Evolutionary conservation across 2,888 invertebrate species (phyloP).

Genomic region (Leptopterna dolabrata): DNA sequence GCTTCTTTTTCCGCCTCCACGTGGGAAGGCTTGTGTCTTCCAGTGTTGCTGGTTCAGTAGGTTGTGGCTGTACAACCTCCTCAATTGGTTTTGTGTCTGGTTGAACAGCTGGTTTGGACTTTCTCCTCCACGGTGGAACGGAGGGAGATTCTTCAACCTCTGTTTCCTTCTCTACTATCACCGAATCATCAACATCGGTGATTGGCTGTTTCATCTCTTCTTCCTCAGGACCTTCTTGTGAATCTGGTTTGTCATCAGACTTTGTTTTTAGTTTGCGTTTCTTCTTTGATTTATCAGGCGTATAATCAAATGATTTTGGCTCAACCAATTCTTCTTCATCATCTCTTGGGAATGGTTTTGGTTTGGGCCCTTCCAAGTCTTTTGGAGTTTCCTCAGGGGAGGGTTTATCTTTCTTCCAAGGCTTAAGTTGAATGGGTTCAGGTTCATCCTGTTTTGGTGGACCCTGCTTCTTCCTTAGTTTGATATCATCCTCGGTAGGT

Average conservation of each 20-base stretch:
- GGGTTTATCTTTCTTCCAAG: conserved; percentile 65
- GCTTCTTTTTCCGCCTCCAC: conserved; percentile 55
- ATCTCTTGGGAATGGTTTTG: conserved; percentile 49
- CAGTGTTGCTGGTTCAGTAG: not conserved
- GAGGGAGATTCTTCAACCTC: conserved; percentile 6
- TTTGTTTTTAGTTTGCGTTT: conserved; percentile 48
- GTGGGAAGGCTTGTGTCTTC: not conserved
- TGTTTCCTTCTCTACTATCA: not conserved
- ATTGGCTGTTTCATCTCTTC: conserved; percentile 47
- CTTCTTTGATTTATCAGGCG: conserved; percentile 53
- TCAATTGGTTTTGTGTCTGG: conserved; percentile 11
- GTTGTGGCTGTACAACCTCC: conserved; percentile 40
- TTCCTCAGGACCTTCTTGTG: conserved; percentile 44
- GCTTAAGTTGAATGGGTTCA: conserved; percentile 66
- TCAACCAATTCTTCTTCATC: conserved; percentile 61
- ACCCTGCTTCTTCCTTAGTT: conserved; percentile 67
- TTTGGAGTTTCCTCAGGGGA: conserved; percentile 64
- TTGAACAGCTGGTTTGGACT: not conserved
- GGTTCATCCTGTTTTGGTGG: conserved; percentile 66
- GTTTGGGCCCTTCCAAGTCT: conserved; percentile 60
- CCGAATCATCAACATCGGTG: conserved; percentile 44
- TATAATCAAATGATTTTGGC: conserved; percentile 61
- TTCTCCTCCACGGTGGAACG: conserved; percentile 20
- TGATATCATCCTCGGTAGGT: conserved; percentile 64
- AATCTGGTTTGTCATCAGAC: conserved; percentile 42